Evolutionary conservation across 2,888 invertebrate species (phyloP).

Genomic region (Spicauda simplicius): DNA sequence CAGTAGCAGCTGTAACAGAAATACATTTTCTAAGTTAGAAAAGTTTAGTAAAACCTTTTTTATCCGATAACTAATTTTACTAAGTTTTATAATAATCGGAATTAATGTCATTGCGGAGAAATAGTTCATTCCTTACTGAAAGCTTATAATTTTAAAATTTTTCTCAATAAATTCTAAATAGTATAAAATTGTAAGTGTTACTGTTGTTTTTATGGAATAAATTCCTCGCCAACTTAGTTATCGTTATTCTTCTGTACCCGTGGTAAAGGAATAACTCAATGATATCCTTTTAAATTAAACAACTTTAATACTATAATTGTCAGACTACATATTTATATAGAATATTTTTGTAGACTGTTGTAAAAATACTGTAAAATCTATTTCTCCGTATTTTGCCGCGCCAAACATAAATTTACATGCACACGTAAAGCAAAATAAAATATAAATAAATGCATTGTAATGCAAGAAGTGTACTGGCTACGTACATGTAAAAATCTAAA

Average conservation of each 20-base stretch:
- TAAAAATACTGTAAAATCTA: not conserved
- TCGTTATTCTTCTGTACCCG: too few species aligned
- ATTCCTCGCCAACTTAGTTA: too few species aligned
- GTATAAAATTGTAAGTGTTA: too few species aligned
- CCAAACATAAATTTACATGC: not conserved
- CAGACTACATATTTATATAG: too few species aligned
- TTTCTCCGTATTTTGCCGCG: slow-evolving; percentile 10
- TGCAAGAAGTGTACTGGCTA: slow-evolving; percentile 3
- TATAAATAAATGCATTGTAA: not conserved
- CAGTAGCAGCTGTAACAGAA: slow-evolving; percentile 33
- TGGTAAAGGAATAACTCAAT: too few species aligned
- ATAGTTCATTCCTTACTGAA: not conserved
- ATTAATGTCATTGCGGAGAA: slow-evolving; percentile 8
- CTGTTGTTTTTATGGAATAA: too few species aligned
- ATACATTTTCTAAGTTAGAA: slow-evolving; percentile 13
- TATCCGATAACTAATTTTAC: not conserved
- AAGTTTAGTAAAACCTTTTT: not conserved
- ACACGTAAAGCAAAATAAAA: slow-evolving; percentile 2
- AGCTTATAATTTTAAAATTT: not conserved
- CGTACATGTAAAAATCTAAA: slow-evolving; percentile 13
- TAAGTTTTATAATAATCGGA: not conserved
- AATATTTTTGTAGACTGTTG: too few species aligned
- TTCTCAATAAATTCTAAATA: too few species aligned
- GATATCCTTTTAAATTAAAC: too few species aligned
- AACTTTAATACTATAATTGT: too few species aligned